Evolutionary conservation across 2,888 invertebrate species (phyloP), one percentile per base, ranked within the genome.

Genomic region (Sipha maydis): DNA sequence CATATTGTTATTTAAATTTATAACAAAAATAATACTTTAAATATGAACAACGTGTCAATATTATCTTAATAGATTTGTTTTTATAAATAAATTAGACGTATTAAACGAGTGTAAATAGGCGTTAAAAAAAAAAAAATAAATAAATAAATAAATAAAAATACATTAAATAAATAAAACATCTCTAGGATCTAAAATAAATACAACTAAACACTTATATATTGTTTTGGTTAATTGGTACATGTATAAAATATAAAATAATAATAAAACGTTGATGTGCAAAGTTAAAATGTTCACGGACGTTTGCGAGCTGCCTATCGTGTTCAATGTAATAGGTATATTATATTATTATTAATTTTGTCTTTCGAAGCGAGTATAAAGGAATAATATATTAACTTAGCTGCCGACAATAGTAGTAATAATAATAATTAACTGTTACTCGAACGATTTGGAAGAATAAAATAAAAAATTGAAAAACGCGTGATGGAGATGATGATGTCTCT

Each of bases 21-120:
- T 88, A 88, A 88, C 88, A 88, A 88, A 88, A 88, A 88, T 88
- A 88, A 88, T 88, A 88, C 88, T 88, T 82, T 82, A 82, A 86
- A 79, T 86, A 83, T 75, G 88, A 88, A 75, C 88, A 86, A 80
- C 56, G n/a, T 80, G 88, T 88, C 80, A 88, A 88, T 88, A 88
- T 80, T 82, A 88, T 80, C 75, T 88, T 88, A 88, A 88, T 82
- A 88, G 75, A 48, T 67, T 82, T 86, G n/a, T 79, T 67, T 48
- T 61, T 75, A 73, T 67, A 86, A 86, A 86, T 79, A 86, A 86
- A 86, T 86, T 80, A 82, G 61, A 71, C 73, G 56, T 85, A 75
- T 86, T 86, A 86, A 48, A 85, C n/a, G 67, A 77, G 61, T 86
- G 86, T 86, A 86, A 86, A 86, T 71, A 75, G 80, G 88, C 88